Evolutionary conservation across 2,113 vertebrate species (phyloP).

Genomic region (Hylia prasina): DNA sequence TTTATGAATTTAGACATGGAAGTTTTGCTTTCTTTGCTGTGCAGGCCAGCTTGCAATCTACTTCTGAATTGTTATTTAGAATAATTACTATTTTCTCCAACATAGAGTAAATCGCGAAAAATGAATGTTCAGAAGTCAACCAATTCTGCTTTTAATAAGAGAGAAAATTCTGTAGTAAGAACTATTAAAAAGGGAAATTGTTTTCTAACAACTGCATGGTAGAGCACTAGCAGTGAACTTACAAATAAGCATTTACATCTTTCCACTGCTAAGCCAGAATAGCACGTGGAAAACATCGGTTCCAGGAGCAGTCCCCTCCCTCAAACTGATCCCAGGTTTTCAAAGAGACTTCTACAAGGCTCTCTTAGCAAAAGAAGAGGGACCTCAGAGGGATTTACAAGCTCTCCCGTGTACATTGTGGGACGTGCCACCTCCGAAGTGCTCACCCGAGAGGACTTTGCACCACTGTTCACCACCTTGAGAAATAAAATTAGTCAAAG

Average conservation of each 20-base stretch:
- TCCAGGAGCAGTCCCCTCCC: neutral
- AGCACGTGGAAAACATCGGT: neutral
- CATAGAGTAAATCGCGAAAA: neutral
- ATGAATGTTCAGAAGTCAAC: neutral
- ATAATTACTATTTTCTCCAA: neutral
- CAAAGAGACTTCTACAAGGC: neutral
- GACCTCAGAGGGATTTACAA: too few species aligned
- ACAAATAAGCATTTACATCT: neutral
- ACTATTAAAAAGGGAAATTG: neutral
- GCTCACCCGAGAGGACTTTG: neutral
- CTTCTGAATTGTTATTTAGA: neutral
- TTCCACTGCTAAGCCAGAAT: neutral
- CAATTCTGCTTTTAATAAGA: neutral
- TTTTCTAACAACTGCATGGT: neutral
- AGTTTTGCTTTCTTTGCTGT: neutral
- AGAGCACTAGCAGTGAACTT: fast-evolving
- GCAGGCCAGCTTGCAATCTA: neutral
- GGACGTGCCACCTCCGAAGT: fast-evolving
- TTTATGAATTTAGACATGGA: neutral
- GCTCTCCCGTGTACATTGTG: fast-evolving
- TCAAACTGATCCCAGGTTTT: neutral
- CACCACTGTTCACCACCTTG: too few species aligned
- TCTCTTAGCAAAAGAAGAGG: fast-evolving
- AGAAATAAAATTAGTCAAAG: fast-evolving
- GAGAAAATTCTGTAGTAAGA: neutral